Percentiles rank a stretch among this genome's conserved stretches.
phyloP scores from a whole-genome alignment of 2,113 vertebrate species.

The Lepidothrix coronata region DNA sequence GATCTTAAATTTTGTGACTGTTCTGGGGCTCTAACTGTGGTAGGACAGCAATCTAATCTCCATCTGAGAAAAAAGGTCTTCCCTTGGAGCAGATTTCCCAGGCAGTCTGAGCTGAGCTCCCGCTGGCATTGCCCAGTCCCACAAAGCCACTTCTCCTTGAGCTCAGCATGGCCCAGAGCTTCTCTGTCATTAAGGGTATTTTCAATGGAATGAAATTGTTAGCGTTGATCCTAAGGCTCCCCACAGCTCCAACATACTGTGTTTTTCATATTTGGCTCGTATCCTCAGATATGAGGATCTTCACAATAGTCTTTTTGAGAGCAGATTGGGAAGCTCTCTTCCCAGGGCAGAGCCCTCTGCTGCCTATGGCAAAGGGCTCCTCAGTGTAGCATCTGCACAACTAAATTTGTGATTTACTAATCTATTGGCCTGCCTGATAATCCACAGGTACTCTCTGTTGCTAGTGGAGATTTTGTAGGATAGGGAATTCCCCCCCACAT shows the following conservation, averaged over 20 bases:
- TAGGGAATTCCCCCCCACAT: rapidly evolving
- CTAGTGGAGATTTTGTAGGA: background rate
- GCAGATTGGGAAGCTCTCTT: background rate
- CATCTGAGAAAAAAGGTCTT: background rate
- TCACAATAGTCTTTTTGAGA: background rate
- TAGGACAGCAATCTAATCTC: background rate
- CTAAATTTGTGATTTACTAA: background rate
- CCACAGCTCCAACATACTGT: background rate
- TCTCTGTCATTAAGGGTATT: slow-evolving; percentile 22
- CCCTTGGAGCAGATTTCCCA: background rate
- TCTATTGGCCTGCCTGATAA: background rate
- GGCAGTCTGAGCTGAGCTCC: background rate
- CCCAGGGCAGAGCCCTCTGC: background rate
- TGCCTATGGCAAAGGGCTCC: background rate
- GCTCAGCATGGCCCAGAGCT: background rate
- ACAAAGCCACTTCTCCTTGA: background rate
- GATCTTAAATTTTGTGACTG: background rate
- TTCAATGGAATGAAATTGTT: background rate
- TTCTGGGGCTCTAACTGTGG: background rate
- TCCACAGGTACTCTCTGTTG: background rate
- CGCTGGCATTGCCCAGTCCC: background rate
- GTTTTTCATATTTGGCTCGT: background rate
- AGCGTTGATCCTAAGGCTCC: background rate
- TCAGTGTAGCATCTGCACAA: background rate
- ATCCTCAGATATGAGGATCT: background rate